These are phyloP conservation scores for Pristionchus japonicus DNA, from an alignment of 2,888 invertebrate species.

Conservation along the genomic window DNA sequence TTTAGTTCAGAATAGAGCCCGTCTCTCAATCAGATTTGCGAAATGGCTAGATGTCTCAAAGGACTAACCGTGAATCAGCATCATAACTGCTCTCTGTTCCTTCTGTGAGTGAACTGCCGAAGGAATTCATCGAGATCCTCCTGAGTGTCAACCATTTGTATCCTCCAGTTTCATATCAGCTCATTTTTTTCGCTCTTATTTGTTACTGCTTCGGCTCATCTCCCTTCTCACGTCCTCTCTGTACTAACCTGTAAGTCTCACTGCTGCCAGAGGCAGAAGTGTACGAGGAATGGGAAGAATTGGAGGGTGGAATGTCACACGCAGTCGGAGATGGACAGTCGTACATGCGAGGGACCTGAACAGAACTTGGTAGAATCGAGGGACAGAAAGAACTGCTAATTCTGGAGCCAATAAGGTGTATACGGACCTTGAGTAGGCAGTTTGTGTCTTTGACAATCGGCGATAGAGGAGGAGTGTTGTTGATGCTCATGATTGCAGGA, in stretches of 20 bases:
- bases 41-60: too few species aligned
- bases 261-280: slow-evolving; percentile 63
- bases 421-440: slow-evolving; percentile 1
- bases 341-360: slow-evolving; percentile 61
- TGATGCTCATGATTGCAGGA: slow-evolving; percentile 64
- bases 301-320: slow-evolving; percentile 57
- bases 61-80: slow-evolving; percentile 58
- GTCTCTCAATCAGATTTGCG: not conserved
- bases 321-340: slow-evolving; percentile 64
- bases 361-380: not conserved
- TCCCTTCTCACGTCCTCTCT: not conserved
- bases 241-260: slow-evolving; percentile 42
- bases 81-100: slow-evolving; percentile 64
- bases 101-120: slow-evolving; percentile 64
- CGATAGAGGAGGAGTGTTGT: slow-evolving; percentile 62
- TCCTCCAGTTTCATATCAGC: too few species aligned
- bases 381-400: too few species aligned
- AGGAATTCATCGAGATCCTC: slow-evolving; percentile 66
- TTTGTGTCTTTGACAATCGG: slow-evolving; percentile 46
- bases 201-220: too few species aligned
- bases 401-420: too few species aligned
- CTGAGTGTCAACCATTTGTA: not conserved
- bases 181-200: too few species aligned
- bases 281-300: slow-evolving; percentile 63
- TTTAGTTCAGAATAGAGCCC: too few species aligned